Evolutionary conservation across 2,888 invertebrate genomes (phyloP), one percentile per base, ranked within the genome.

Genomic region (Baccha elongata): DNA sequence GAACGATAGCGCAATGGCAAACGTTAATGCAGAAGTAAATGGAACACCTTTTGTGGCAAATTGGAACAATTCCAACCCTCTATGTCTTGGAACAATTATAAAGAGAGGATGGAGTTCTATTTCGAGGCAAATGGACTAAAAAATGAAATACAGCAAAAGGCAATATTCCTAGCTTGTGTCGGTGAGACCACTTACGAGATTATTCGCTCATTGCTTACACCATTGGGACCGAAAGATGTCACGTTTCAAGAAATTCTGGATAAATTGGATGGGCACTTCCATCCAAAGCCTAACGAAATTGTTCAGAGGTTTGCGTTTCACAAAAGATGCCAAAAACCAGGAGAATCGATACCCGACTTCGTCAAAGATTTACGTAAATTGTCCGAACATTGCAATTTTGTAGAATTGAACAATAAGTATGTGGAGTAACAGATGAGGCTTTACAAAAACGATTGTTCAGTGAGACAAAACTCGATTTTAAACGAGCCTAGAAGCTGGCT

Each of bases 21-120:
- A 60, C 42, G 42, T 55, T 1, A 60, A 35, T 17, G 10, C 44
- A 6, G 13, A 40, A 8, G 8, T 13, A 8, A 13, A 13, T 11
- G 3, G 7, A 19, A 17, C 35, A 15, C 32, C 44, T n/a, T 11
- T 42, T 62, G 32, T 19, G 21, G 62, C 13, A 44, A n/a, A 13
- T 35, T 62, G 15, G 58, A 58, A 15, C 58, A 58, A 23, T 71
- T 58, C 23, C 52, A 65, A 37, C 3, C 50, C 37, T 53, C 68
- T 88, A 86, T 68, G 68, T 11, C 29, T 8, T 55, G 46, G 64
- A 74, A 75, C 13, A 32, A 60, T 29, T 71, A 60, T 32, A 72
- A 72, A 7, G 58, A 60, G n/a, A 21, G 40, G 10, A 87, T 21
- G 92, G 92, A 5, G 88, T 93, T 53, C 58, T 93, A 76, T 93